phyloP scores from a whole-genome alignment of 2,113 vertebrate species.

The Cololabis saira region DNA sequence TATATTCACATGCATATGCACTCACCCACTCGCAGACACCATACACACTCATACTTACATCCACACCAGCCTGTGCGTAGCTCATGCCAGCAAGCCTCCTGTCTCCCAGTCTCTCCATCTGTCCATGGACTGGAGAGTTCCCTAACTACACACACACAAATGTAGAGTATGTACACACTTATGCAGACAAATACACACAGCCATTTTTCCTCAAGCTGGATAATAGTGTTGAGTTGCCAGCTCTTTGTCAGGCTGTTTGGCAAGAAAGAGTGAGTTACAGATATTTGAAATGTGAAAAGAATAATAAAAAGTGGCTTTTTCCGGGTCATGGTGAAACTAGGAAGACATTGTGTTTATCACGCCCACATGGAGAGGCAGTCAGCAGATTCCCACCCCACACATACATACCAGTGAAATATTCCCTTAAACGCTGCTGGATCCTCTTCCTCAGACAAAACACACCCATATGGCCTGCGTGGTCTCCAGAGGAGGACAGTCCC shows the following conservation, averaged over 20 bases:
- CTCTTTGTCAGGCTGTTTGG: conserved; percentile 77
- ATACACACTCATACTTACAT: conserved; percentile 42
- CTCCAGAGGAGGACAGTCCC: conserved; percentile 61
- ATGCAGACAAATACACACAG: conserved; percentile 38
- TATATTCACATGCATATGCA: conserved; percentile 23
- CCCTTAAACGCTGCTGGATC: conserved; percentile 27
- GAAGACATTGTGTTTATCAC: conserved; percentile 46
- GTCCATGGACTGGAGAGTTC: conserved; percentile 81
- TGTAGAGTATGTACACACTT: conserved; percentile 20
- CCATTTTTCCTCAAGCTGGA: conserved; percentile 75
- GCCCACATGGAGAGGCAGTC: conserved; percentile 33
- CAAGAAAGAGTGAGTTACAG: conserved; percentile 61
- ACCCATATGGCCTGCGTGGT: conserved; percentile 54
- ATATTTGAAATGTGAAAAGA: conserved; percentile 57
- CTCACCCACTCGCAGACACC: conserved; percentile 12
- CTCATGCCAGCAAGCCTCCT: conserved; percentile 82
- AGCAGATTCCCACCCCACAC: conserved; percentile 42
- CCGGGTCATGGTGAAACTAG: conserved; percentile 42
- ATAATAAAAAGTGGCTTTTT: conserved; percentile 53
- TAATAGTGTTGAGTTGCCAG: conserved; percentile 70
- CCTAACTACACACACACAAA: conserved; percentile 60
- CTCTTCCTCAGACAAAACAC: conserved; percentile 33
- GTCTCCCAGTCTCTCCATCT: conserved; percentile 86
- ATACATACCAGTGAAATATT: conserved; percentile 15
- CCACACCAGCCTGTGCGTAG: conserved; percentile 76